Base-by-base conservation (phyloP, 2,888 invertebrate genomes). In the Tridacna gigas region DNA sequence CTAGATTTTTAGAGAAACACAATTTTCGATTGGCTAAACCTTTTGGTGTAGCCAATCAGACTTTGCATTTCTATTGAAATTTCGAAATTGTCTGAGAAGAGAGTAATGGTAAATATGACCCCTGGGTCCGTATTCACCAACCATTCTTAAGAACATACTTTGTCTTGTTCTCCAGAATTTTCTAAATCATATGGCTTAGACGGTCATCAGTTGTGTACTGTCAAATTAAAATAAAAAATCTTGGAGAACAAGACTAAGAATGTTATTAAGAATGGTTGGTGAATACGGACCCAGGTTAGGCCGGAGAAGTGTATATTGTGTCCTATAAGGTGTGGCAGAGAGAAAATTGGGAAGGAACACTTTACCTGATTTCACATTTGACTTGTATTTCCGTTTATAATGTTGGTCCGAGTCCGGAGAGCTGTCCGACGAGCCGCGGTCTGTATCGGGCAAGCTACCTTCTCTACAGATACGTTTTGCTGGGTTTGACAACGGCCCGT, bases 401-500 rank as follows among this genome's bases (percentile, higher is more conserved):
- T 48, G 28, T 47, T 71, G 71, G 5, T 69, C 74, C 22, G 85
- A 83, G 66, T 88, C 84, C 48, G 88, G 84, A 9, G 74, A 69
- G 28, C 83, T 86, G n/a, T 80, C 83, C 51, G 85, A 84, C 13
- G 88, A 86, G n/a, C 81, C 86, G 4, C 82, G 80, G 28, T 90
- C 90, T 28, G 88, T 86, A 37, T 90, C 89, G n/a, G 85, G 74
- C 28, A 88, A 83, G 45, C 86, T 84, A 18, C 78, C 82, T 26
- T 90, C 90, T 76, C 90, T 84, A 66, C 90, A 86, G 69, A 88
- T 80, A 51, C 90, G 77, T 74, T 90, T 90, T 15, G 89, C 88
- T 20, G 89, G 84, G 47, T 88, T 88, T 18, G 84, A 82, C 75
- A 90, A 74, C 7, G 83, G 77, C 2, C 73, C 78, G 22, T 74